Percentiles rank a stretch among this genome's conserved stretches.
phyloP scores from a whole-genome alignment of 2,797 vertebrate genomes.

The Holocentrus rufus region DNA sequence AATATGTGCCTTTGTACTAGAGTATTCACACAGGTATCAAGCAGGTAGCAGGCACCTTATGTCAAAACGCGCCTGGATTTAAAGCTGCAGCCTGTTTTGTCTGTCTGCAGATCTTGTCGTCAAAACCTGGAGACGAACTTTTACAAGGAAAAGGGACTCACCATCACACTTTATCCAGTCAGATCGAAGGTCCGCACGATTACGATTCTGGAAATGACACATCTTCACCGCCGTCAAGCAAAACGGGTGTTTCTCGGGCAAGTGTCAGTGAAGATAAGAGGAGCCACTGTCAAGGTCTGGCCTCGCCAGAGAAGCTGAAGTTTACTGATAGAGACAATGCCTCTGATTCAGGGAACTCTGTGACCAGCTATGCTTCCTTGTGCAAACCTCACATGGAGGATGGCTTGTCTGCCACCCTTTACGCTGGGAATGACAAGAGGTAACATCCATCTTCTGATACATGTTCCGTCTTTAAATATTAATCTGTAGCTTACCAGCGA shows the following conservation, averaged over 20 bases:
- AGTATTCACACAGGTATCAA: conserved; percentile 87
- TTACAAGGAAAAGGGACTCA: conserved; percentile 84
- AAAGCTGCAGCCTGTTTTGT: conserved; percentile 79
- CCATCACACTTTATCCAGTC: conserved; percentile 76
- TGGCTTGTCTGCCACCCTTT: conserved; percentile 71
- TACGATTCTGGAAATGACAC: conserved; percentile 99
- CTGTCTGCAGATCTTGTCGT: conserved; percentile 92
- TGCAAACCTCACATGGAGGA: conserved; percentile 85
- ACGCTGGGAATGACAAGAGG: conserved; percentile 75
- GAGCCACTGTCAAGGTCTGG: conserved; percentile 60
- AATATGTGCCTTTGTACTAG: conserved; percentile 86
- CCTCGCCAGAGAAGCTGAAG: conserved; percentile 83
- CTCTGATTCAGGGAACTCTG: conserved; percentile 97
- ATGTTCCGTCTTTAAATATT: conserved; percentile 46
- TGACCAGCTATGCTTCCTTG: conserved; percentile 93
- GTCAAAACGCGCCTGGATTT: conserved; percentile 41
- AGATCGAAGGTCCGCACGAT: conserved; percentile 86
- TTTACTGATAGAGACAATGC: conserved; percentile 86
- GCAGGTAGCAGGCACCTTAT: conserved; percentile 81
- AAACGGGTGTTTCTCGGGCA: conserved; percentile 85
- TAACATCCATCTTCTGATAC: conserved; percentile 61
- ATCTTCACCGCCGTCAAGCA: conserved; percentile 92
- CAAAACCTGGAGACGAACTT: conserved; percentile 86
- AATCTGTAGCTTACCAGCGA: conserved; percentile 13
- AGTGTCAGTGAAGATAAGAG: conserved; percentile 83